phyloP scores from a whole-genome alignment of 2,113 vertebrate genomes.

The Lipophrys pholis region DNA sequence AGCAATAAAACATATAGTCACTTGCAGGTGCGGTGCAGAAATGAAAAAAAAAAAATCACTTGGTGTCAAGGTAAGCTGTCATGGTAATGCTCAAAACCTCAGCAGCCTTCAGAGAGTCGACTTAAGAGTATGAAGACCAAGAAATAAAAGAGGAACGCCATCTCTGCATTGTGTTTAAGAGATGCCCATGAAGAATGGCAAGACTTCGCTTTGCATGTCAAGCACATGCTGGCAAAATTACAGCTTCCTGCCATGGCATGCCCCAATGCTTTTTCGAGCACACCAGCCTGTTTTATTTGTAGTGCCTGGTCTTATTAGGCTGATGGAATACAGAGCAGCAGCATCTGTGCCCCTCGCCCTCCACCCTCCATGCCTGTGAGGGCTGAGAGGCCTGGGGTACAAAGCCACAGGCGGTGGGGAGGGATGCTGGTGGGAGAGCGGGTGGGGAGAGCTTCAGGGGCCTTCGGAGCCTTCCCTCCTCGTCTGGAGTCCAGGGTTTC shows the following conservation, averaged over 20 bases:
- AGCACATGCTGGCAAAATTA: conserved; percentile 48
- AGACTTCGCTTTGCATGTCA: conserved; percentile 51
- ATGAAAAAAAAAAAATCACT: too few species aligned
- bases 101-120: conserved; percentile 17
- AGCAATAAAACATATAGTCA: too few species aligned
- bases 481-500: conserved; percentile 50
- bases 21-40: too few species aligned
- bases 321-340: conserved; percentile 66
- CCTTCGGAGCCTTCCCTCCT: conserved; percentile 43
- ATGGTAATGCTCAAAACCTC: conserved; percentile 5
- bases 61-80: background rate
- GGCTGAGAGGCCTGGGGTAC: conserved; percentile 53
- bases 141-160: conserved; percentile 15
- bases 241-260: conserved; percentile 38
- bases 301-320: conserved; percentile 69
- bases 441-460: conserved; percentile 48
- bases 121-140: background rate
- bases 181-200: conserved; percentile 23
- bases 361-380: conserved; percentile 44
- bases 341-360: conserved; percentile 61
- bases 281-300: conserved; percentile 64
- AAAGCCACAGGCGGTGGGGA: conserved; percentile 56
- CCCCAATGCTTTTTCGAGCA: conserved; percentile 17
- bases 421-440: conserved; percentile 9
- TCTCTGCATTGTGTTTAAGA: conserved; percentile 35